Percentiles rank a stretch among this genome's conserved stretches.
Evolutionary conservation across 1,140 invertebrate species (phyloP).

Genomic region (Campodea augens): DNA sequence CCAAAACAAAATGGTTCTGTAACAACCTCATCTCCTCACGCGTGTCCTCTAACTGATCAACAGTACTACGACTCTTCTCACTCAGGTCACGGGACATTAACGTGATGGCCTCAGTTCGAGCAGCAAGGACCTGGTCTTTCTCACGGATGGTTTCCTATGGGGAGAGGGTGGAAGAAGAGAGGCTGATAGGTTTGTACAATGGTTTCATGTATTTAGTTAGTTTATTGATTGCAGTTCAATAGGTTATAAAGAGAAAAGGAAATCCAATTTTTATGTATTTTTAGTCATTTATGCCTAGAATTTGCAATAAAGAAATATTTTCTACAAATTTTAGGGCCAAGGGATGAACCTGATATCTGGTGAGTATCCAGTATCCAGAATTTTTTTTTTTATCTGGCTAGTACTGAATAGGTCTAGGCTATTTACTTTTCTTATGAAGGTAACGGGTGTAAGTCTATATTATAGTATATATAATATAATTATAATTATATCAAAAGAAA

Average conservation of each 20-base stretch:
- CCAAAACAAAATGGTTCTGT: slow-evolving; percentile 50
- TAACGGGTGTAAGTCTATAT: too few relatives aligned
- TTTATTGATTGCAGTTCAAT: background rate
- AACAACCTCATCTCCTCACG: slow-evolving; percentile 58
- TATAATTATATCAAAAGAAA: too few relatives aligned
- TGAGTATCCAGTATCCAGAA: too few relatives aligned
- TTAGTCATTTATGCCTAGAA: background rate
- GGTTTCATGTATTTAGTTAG: background rate
- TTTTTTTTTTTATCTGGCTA: too few relatives aligned
- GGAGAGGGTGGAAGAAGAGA: background rate
- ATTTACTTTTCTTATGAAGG: too few relatives aligned
- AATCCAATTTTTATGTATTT: background rate
- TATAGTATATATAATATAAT: too few relatives aligned
- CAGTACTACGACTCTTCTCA: slow-evolving; percentile 41
- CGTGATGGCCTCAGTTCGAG: slow-evolving; percentile 59
- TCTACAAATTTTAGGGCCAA: too few relatives aligned
- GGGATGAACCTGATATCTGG: too few relatives aligned
- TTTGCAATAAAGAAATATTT: background rate
- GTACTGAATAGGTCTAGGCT: too few relatives aligned
- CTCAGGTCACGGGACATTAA: slow-evolving; percentile 53
- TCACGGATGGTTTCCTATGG: slow-evolving; percentile 50
- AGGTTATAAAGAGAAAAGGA: background rate
- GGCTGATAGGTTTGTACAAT: background rate
- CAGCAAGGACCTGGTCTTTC: slow-evolving; percentile 67
- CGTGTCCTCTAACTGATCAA: slow-evolving; percentile 52